phyloP scores from a whole-genome alignment of 2,797 vertebrate species.

The Leptodactylus fallax region DNA sequence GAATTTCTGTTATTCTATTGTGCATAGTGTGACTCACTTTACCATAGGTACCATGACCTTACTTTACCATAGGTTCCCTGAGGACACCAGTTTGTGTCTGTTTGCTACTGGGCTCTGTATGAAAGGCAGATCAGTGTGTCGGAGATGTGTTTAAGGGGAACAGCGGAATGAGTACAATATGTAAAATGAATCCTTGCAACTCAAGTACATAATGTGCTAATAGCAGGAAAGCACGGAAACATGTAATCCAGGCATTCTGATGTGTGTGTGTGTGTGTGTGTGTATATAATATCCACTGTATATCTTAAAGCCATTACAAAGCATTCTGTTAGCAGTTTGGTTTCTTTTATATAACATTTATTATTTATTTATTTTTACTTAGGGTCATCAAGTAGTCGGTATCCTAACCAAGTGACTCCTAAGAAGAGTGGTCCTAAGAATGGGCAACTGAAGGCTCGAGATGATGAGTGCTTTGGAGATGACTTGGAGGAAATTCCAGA shows the following conservation, averaged over 20 bases:
- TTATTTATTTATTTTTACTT: constrained; percentile 5
- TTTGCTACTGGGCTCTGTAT: constrained; percentile 15
- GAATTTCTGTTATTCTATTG: background rate
- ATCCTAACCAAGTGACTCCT: constrained; percentile 89
- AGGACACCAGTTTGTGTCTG: constrained; percentile 25
- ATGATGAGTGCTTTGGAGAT: constrained; percentile 97
- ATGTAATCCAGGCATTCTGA: background rate
- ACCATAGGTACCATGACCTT: constrained; percentile 35
- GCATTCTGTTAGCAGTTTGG: background rate
- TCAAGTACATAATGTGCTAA: constrained; percentile 8
- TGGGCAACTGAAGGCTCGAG: constrained; percentile 91
- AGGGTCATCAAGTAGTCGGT: constrained; percentile 97
- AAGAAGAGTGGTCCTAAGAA: constrained; percentile 96
- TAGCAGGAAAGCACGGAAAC: background rate
- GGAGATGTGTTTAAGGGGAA: background rate
- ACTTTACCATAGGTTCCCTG: constrained; percentile 16
- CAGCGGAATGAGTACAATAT: background rate
- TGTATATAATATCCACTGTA: too few relatives aligned
- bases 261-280: background rate
- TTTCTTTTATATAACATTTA: background rate
- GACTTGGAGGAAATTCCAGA: constrained; percentile 89
- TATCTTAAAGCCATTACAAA: background rate
- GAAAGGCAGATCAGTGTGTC: constrained; percentile 12
- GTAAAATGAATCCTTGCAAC: background rate
- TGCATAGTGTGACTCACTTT: constrained; percentile 38